These are phyloP conservation scores for Numida meleagris DNA, from an alignment of 2,113 vertebrate species.

Conservation along the genomic window DNA sequence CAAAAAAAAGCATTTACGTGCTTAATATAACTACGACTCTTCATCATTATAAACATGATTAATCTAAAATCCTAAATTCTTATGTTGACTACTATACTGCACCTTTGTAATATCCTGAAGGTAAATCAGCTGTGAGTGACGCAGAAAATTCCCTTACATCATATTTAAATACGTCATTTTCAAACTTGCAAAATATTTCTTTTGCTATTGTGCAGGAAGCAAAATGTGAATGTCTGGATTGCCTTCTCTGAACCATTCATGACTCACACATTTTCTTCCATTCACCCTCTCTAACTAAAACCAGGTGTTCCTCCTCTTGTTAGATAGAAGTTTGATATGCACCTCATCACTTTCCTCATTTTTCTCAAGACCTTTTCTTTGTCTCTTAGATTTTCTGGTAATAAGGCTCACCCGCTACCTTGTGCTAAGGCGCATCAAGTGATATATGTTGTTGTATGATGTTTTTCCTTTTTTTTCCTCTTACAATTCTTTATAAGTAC, in stretches of 20 bases:
- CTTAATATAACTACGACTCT: background rate
- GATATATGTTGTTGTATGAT: background rate
- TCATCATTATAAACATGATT: background rate
- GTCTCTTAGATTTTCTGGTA: background rate
- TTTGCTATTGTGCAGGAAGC: background rate
- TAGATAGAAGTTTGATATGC: background rate
- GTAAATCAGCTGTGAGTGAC: background rate
- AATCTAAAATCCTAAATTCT: background rate
- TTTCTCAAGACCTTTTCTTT: background rate
- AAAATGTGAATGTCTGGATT: background rate
- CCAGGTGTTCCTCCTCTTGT: background rate
- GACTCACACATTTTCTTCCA: background rate
- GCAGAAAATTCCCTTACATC: background rate
- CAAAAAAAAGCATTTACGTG: background rate
- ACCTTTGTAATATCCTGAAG: background rate
- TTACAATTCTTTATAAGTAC: background rate
- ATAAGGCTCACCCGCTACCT: background rate
- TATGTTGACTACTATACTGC: accelerated
- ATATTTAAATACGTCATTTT: background rate
- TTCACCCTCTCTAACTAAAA: background rate
- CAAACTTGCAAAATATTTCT: background rate
- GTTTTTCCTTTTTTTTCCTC: background rate
- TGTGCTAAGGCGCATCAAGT: background rate
- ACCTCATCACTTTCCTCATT: background rate
- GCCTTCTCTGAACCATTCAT: background rate